These are phyloP conservation scores for Mobula hypostoma DNA, from an alignment of 2,113 vertebrate species.

Conservation along the genomic window DNA sequence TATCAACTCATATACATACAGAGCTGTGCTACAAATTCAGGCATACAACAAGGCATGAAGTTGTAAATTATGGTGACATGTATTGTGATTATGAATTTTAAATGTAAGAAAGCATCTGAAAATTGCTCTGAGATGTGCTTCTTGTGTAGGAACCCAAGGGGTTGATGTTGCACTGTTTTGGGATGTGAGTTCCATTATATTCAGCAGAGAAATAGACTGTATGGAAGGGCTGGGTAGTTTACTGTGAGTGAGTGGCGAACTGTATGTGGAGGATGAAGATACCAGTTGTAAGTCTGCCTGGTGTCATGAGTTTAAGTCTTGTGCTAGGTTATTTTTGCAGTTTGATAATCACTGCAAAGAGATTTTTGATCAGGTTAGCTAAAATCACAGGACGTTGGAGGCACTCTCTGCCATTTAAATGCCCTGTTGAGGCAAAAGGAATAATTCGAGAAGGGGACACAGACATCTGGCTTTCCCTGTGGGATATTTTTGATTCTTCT, in stretches of 20 bases:
- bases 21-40: slow-evolving; percentile 21
- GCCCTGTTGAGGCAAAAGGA: background rate
- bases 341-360: background rate
- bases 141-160: background rate
- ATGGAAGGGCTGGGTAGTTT: background rate
- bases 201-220: background rate
- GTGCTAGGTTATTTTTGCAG: background rate
- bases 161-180: too few relatives aligned
- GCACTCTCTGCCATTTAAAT: background rate
- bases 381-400: background rate
- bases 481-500: background rate
- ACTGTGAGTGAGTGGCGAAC: background rate
- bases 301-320: background rate
- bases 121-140: background rate
- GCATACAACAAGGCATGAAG: background rate
- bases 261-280: background rate
- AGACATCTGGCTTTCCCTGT: background rate
- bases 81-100: background rate
- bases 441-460: background rate
- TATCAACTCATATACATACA: background rate
- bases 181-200: background rate
- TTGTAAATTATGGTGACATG: slow-evolving; percentile 24
- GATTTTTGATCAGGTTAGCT: too few relatives aligned
- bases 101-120: slow-evolving; percentile 4
- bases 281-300: background rate